phyloP scores from a whole-genome alignment of 35 echinoderm and acorn worm species.

The Eucidaris tribuloides region DNA sequence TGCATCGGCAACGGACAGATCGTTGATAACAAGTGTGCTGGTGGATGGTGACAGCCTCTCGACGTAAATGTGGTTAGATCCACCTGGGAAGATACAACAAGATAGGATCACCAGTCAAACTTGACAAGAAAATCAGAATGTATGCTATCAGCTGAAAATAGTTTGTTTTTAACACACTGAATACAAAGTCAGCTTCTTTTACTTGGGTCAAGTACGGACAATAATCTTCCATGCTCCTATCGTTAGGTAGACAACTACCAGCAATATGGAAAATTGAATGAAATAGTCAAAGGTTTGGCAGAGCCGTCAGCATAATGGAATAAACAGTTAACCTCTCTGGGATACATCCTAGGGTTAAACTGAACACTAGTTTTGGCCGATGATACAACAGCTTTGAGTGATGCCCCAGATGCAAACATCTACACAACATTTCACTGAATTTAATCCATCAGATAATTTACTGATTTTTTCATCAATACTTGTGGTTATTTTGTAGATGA shows the following conservation, averaged over 20 bases:
- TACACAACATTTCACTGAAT: too few species aligned
- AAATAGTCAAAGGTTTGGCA: too few species aligned
- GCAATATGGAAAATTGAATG: neutral
- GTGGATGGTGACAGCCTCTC: conserved; percentile 13
- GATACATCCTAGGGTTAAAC: too few species aligned
- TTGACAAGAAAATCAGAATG: neutral
- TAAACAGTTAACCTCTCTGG: too few species aligned
- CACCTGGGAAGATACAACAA: neutral
- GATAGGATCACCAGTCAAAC: neutral
- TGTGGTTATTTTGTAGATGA: too few species aligned
- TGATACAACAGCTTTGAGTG: too few species aligned
- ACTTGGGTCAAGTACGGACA: neutral
- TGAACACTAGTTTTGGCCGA: too few species aligned
- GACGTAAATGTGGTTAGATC: conserved; percentile 16
- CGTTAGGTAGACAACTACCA: neutral
- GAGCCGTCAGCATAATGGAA: too few species aligned
- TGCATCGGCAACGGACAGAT: conserved; percentile 41
- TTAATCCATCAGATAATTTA: too few species aligned
- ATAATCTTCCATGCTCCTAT: neutral
- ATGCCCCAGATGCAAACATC: too few species aligned
- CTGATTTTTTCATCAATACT: too few species aligned
- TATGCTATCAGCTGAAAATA: neutral
- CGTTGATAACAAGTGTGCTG: conserved; percentile 47
- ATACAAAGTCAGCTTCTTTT: neutral
- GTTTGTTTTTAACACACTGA: neutral